Evolutionary conservation across 37 sponge, comb jelly and placozoan genomes (phyloP).

Genomic region (Halichondria panicea): DNA sequence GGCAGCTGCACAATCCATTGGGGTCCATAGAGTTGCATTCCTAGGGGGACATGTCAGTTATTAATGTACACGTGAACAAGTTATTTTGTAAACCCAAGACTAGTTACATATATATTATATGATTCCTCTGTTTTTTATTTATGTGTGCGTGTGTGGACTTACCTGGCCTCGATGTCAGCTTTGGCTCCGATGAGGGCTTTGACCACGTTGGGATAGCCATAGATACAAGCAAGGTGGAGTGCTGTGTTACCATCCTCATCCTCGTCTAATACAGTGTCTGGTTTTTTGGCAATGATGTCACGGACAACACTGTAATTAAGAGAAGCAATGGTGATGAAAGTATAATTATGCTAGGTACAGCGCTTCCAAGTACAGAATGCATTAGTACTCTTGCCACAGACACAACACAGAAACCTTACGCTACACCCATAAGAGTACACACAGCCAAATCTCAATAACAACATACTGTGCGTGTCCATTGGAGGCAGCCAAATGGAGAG

Average conservation of each 20-base stretch:
- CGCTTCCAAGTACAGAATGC: too few species aligned
- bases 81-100: too few species aligned
- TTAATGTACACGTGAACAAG: not conserved
- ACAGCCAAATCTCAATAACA: not conserved
- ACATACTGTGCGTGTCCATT: conserved; percentile 70
- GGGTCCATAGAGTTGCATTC: conserved; percentile 77
- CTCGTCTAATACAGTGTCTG: conserved; percentile 65
- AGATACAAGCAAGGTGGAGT: conserved; percentile 86
- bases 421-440: not conserved
- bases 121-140: not conserved
- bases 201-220: conserved; percentile 67
- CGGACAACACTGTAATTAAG: conserved; percentile 23
- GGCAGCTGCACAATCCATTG: conserved; percentile 79
- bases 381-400: too few species aligned
- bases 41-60: too few species aligned
- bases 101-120: not conserved
- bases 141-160: not conserved
- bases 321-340: too few species aligned
- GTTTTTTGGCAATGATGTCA: conserved; percentile 13
- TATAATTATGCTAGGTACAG: too few species aligned
- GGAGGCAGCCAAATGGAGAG: conserved; percentile 78
- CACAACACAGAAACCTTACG: too few species aligned
- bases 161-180: conserved; percentile 79
- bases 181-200: conserved; percentile 59
- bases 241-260: conserved; percentile 92